These are phyloP conservation scores for Malurus alboscapulatus DNA, from an alignment of 2,113 vertebrate species.

Conservation along the genomic window DNA sequence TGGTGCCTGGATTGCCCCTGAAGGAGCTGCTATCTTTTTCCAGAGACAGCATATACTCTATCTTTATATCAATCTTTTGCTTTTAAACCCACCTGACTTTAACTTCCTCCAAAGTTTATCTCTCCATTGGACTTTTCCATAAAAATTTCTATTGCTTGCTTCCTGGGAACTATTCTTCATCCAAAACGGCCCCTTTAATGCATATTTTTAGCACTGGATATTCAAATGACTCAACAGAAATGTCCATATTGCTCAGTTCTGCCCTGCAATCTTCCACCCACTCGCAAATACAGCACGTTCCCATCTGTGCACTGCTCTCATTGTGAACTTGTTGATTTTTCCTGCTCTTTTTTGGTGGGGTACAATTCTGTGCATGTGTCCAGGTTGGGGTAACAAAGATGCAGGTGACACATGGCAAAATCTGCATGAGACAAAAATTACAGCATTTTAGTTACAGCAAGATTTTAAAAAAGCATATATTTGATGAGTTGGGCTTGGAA, in stretches of 20 bases:
- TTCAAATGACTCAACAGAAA: background rate
- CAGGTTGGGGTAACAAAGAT: background rate
- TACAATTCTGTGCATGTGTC: background rate
- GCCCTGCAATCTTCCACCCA: background rate
- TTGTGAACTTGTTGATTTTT: background rate
- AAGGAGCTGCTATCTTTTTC: background rate
- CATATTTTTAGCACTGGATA: background rate
- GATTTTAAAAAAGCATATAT: background rate
- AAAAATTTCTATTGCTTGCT: background rate
- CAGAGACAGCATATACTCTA: fast-evolving
- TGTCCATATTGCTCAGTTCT: background rate
- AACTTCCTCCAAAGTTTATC: background rate
- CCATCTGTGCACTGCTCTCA: background rate
- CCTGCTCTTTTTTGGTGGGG: background rate
- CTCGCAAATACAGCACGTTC: background rate
- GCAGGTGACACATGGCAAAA: background rate
- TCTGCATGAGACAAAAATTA: background rate
- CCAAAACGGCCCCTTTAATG: background rate
- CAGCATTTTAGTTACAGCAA: background rate
- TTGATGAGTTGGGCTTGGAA: background rate
- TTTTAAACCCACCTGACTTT: background rate
- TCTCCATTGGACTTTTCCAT: background rate
- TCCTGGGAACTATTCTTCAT: background rate
- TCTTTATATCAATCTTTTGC: background rate
- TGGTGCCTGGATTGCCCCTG: background rate